phyloP scores from a whole-genome alignment of 2,797 vertebrate species.

The Enteromius paludinosus region DNA sequence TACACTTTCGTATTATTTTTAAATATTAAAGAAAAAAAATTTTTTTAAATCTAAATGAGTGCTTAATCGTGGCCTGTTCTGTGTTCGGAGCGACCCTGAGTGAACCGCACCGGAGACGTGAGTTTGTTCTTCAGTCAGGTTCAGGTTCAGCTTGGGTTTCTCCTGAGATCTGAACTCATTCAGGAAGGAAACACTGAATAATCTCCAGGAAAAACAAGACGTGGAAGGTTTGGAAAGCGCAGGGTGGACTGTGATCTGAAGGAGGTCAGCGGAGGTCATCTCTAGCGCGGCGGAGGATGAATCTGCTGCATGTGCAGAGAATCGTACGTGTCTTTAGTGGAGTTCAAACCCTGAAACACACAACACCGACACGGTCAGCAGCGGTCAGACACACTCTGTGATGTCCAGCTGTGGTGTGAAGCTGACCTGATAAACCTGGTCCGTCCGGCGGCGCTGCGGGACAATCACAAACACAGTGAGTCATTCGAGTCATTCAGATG shows the following conservation, averaged over 20 bases:
- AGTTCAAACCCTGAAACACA: constrained; percentile 81
- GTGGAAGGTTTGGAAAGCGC: too few species aligned
- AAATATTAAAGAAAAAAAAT: background rate
- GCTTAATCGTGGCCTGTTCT: too few species aligned
- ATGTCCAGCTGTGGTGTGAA: background rate
- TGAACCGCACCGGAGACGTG: too few species aligned
- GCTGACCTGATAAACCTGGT: constrained; percentile 72
- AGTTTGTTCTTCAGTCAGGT: background rate
- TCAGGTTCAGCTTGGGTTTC: background rate
- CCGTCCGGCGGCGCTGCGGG: constrained; percentile 67
- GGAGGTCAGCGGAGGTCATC: background rate
- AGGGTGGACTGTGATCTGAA: too few species aligned
- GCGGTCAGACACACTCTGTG: background rate
- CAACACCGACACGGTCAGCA: background rate
- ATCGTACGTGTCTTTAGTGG: constrained; percentile 87
- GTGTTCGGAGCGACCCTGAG: too few species aligned
- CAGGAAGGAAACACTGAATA: too few species aligned
- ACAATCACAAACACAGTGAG: background rate
- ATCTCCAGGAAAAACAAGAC: too few species aligned
- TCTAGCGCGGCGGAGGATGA: background rate
- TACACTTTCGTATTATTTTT: background rate
- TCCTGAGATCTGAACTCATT: background rate
- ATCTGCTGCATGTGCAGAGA: constrained; percentile 76
- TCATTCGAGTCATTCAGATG: background rate
- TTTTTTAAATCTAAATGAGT: too few species aligned